These are phyloP conservation scores for Tolmerus cingulatus DNA, from an alignment of 2,888 invertebrate genomes.

Conservation along the genomic window DNA sequence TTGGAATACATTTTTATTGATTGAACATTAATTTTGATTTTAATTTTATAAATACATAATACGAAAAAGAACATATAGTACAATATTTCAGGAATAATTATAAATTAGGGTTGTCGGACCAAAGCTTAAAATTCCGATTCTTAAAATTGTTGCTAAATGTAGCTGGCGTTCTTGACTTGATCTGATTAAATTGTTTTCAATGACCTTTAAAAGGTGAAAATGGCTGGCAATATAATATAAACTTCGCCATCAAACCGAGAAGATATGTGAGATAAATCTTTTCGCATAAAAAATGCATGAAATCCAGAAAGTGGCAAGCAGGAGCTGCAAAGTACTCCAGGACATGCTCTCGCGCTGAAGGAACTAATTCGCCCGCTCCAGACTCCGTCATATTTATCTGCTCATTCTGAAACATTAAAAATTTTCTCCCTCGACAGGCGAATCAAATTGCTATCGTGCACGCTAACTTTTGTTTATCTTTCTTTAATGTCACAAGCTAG, in stretches of 20 bases:
- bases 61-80: no score
- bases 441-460: slow-evolving; percentile 30
- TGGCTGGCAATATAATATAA: neutral
- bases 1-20: no score
- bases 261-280: neutral
- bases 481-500: slow-evolving; percentile 23
- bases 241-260: neutral
- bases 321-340: neutral
- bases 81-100: no score
- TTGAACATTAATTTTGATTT: no score
- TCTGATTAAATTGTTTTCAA: no score
- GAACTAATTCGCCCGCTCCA: neutral
- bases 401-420: neutral
- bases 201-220: neutral
- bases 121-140: no score
- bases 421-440: neutral
- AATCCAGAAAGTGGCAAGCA: neutral
- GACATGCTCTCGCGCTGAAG: neutral
- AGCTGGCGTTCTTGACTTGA: no score
- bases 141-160: no score
- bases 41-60: no score
- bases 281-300: neutral
- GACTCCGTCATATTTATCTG: neutral
- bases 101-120: no score
- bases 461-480: slow-evolving; percentile 17